These are phyloP conservation scores for Oophaga pumilio DNA, from an alignment of 2,113 vertebrate species.

Conservation along the genomic window DNA sequence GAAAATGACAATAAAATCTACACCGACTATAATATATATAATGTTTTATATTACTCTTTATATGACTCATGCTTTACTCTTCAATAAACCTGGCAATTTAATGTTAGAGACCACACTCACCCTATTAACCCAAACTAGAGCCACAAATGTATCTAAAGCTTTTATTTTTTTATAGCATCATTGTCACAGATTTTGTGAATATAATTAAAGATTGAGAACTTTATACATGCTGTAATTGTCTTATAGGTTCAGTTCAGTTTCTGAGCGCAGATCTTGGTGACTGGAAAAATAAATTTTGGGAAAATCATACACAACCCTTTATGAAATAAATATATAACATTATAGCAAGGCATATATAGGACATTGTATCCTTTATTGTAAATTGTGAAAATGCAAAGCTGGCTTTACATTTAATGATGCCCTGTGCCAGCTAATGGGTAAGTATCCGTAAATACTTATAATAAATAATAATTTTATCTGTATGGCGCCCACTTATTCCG, in stretches of 20 bases:
- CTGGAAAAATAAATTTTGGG: neutral
- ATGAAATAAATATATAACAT: neutral
- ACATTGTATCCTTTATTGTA: too few relatives aligned
- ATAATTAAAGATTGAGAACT: neutral
- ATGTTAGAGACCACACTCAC: neutral
- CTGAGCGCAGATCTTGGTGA: neutral
- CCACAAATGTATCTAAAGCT: neutral
- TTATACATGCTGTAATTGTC: neutral
- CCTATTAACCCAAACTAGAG: neutral
- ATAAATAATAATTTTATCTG: too few relatives aligned
- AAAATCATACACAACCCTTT: neutral
- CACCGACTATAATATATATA: slow-evolving; percentile 7
- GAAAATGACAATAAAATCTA: neutral
- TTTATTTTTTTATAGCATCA: neutral
- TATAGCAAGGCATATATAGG: too few relatives aligned
- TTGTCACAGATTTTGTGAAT: neutral
- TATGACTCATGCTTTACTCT: neutral
- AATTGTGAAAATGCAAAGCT: too few relatives aligned
- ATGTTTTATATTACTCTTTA: slow-evolving; percentile 3
- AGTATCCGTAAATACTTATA: too few relatives aligned
- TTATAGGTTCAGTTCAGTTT: neutral
- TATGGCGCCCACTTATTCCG: too few relatives aligned
- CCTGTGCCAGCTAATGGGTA: too few relatives aligned
- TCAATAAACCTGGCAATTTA: neutral
- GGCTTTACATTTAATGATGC: too few relatives aligned